These are phyloP conservation scores for Drosophila merina DNA, from an alignment of 2,888 invertebrate genomes.

Conservation along the genomic window DNA sequence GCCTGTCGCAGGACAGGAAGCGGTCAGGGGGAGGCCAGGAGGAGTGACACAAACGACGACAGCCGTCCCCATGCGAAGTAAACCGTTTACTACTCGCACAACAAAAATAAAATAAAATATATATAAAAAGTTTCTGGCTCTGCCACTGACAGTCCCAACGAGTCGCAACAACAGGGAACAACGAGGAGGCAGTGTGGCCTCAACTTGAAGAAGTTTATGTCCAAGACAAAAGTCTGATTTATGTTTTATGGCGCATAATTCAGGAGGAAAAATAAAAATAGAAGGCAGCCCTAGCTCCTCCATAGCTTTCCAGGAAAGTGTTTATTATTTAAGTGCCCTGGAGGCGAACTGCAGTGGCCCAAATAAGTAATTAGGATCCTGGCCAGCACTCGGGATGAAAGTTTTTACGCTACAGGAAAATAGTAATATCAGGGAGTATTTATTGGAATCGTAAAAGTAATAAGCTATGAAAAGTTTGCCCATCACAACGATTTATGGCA, in stretches of 20 bases:
- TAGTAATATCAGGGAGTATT: conserved; percentile 8
- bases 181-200: conserved; percentile 3
- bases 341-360: conserved; percentile 39
- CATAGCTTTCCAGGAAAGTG: conserved; percentile 58
- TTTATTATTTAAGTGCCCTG: conserved; percentile 65
- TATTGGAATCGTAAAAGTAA: conserved; percentile 9
- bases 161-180: neutral
- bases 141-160: conserved; percentile 44
- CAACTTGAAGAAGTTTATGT: conserved; percentile 41
- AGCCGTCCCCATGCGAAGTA: conserved; percentile 29
- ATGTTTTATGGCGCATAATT: conserved; percentile 57
- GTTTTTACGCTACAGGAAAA: conserved; percentile 15
- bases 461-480: conserved; percentile 3
- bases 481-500: neutral
- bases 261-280: conserved; percentile 27
- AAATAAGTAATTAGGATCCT: conserved; percentile 31
- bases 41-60: conserved; percentile 55
- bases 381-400: conserved; percentile 20
- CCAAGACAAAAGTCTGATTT: conserved; percentile 62
- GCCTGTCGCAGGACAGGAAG: conserved; percentile 31
- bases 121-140: conserved; percentile 42
- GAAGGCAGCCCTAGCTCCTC: conserved; percentile 12
- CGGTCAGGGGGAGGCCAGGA: neutral
- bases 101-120: conserved; percentile 27
- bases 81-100: conserved; percentile 36